These are phyloP conservation scores for Epistrophella euchroma DNA, from an alignment of 2,888 invertebrate species.

Conservation along the genomic window DNA sequence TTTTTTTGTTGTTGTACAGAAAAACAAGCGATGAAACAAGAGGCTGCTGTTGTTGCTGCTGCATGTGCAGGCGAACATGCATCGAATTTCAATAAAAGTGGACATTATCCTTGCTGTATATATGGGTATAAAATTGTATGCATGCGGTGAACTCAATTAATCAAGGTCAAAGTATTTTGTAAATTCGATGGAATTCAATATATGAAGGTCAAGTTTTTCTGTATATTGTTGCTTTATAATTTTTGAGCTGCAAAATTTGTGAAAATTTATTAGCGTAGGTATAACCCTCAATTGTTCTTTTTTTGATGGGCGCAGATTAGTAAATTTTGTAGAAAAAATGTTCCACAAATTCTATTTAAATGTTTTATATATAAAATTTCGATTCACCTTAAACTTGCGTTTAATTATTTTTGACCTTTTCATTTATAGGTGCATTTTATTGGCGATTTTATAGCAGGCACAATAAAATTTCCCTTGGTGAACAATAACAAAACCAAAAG, in stretches of 20 bases:
- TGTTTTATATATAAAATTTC: too few relatives aligned
- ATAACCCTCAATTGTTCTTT: background rate
- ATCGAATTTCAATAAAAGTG: conserved; percentile 59
- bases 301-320: background rate
- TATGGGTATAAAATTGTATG: background rate
- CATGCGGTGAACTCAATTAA: conserved; percentile 32
- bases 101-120: conserved; percentile 37
- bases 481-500: too few relatives aligned
- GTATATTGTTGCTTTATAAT: conserved; percentile 6
- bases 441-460: too few relatives aligned
- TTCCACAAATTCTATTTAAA: too few relatives aligned
- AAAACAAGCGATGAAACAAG: conserved; percentile 16
- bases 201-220: conserved; percentile 64
- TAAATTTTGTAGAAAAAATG: too few relatives aligned
- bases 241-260: conserved; percentile 9
- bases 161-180: conserved; percentile 61
- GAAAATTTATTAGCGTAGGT: background rate
- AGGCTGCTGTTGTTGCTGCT: conserved; percentile 29
- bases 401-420: too few relatives aligned
- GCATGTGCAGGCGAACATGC: conserved; percentile 64
- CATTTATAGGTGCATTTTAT: too few relatives aligned
- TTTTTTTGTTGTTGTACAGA: conserved; percentile 8
- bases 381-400: too few relatives aligned
- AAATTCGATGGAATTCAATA: conserved; percentile 24
- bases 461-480: too few relatives aligned